phyloP scores from a whole-genome alignment of 2,113 vertebrate species.

The Pelodiscus sinensis region DNA sequence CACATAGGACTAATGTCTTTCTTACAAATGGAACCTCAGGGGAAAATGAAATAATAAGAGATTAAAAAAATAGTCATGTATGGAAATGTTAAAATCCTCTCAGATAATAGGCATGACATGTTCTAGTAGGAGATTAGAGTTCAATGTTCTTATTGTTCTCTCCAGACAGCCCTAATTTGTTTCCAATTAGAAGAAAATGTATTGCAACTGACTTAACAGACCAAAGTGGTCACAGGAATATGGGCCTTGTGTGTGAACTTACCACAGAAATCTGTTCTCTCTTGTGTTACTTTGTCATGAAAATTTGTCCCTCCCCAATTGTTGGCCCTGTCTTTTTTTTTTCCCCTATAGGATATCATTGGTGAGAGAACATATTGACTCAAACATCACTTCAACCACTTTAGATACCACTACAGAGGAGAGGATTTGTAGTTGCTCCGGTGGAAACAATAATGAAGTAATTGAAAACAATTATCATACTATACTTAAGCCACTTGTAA shows the following conservation, averaged over 20 bases:
- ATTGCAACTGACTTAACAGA: slow-evolving; percentile 66
- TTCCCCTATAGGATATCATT: background rate
- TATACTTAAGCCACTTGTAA: slow-evolving; percentile 48
- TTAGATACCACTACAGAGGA: slow-evolving; percentile 19
- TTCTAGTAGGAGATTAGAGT: slow-evolving; percentile 48
- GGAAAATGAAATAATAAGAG: slow-evolving; percentile 71
- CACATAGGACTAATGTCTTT: slow-evolving; percentile 70
- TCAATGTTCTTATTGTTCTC: slow-evolving; percentile 70
- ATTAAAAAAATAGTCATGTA: slow-evolving; percentile 51
- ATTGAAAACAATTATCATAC: slow-evolving; percentile 46
- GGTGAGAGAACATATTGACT: slow-evolving; percentile 23
- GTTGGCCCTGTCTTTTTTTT: background rate
- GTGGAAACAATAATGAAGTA: slow-evolving; percentile 42
- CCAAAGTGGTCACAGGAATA: slow-evolving; percentile 55
- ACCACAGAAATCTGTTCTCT: slow-evolving; percentile 31
- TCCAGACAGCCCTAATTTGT: slow-evolving; percentile 78
- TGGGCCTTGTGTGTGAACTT: slow-evolving; percentile 31
- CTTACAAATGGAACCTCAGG: slow-evolving; percentile 66
- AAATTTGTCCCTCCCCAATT: background rate
- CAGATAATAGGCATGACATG: slow-evolving; percentile 34
- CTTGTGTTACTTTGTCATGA: background rate
- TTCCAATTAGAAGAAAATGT: slow-evolving; percentile 77
- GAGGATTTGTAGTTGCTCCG: slow-evolving; percentile 13
- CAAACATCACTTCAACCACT: background rate
- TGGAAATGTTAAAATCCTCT: slow-evolving; percentile 52